phyloP scores from a whole-genome alignment of 2,113 vertebrate species.

The Pteropus alecto region DNA sequence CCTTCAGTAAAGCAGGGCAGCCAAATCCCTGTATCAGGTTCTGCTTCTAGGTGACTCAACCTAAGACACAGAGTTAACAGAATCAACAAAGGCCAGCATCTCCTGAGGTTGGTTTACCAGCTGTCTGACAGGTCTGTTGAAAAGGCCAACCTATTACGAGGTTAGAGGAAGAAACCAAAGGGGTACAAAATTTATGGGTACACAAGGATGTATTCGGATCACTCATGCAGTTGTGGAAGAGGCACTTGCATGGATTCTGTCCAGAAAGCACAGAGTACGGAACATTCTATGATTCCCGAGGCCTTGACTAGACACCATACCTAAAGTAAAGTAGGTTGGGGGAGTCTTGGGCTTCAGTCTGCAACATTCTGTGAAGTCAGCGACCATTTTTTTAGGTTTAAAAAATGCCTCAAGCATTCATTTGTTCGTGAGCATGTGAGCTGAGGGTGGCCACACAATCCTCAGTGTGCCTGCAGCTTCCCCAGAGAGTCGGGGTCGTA shows the following conservation, averaged over 20 bases:
- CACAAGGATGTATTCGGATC: not conserved
- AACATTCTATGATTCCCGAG: not conserved
- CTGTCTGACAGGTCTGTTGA: not conserved
- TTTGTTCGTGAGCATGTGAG: not conserved
- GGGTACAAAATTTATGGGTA: fast-evolving
- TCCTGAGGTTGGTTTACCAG: not conserved
- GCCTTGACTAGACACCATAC: fast-evolving
- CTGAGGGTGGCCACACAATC: constrained; percentile 17
- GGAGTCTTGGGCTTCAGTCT: fast-evolving
- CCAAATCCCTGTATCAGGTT: not conserved
- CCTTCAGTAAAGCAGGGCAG: not conserved
- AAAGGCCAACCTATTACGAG: not conserved
- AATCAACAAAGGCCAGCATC: not conserved
- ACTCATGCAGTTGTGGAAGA: not conserved
- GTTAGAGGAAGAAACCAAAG: not conserved
- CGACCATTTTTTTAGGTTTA: constrained; percentile 1
- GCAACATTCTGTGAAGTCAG: not conserved
- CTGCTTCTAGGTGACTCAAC: not conserved
- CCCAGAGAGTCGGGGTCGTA: constrained; percentile 30
- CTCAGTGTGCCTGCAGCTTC: constrained; percentile 55
- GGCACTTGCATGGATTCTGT: not conserved
- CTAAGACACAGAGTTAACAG: not conserved
- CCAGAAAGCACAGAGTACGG: not conserved
- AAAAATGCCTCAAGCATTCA: constrained; percentile 46
- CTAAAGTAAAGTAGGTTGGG: not conserved